Evolutionary conservation across 2,888 invertebrate genomes (phyloP), one percentile per base, ranked within the genome.

Genomic region (Syritta pipiens): DNA sequence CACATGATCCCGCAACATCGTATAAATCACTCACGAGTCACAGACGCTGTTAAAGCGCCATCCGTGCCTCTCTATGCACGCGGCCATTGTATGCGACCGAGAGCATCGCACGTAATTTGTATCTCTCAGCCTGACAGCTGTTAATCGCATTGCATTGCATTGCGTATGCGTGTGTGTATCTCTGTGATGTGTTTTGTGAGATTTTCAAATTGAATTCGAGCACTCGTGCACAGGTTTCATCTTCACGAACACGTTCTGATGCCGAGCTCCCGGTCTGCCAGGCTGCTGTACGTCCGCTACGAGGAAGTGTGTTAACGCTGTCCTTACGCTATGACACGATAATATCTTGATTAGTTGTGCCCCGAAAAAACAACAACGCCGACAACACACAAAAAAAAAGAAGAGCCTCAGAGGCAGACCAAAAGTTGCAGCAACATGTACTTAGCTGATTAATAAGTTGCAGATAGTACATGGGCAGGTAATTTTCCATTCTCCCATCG

Each of bases 401-500:
- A 35, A 40, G 32, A 32, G 53, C n/a, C n/a, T n/a, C n/a, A n/a
- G n/a, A n/a, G n/a, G n/a, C n/a, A n/a, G n/a, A n/a, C n/a, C n/a
- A n/a, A n/a, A n/a, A n/a, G n/a, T n/a, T n/a, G n/a, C 63, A 57
- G 60, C 24, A 67, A 79, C 74, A 60, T 68, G 74, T 79, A 79
- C 74, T 79, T 79, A 74, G 79, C 74, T 79, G 79, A 79, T 79
- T 79, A 79, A 79, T 79, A 79, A 74, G 79, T 62, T 68, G 74
- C 49, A 79, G 79, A 79, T 79, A 74, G 72, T 62, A 74, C 72
- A 79, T 62, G 68, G 74, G 74, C 79, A 79, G 79, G 74, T 49
- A 57, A 79, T 79, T 79, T 79, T 37, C 37, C 37, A 37, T 37
- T 37, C 37, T 37, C 37, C 37, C 19, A 17, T 9, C 14, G 17